Evolutionary conservation across 1,140 invertebrate species (phyloP).

Genomic region (Littorina saxatilis): DNA sequence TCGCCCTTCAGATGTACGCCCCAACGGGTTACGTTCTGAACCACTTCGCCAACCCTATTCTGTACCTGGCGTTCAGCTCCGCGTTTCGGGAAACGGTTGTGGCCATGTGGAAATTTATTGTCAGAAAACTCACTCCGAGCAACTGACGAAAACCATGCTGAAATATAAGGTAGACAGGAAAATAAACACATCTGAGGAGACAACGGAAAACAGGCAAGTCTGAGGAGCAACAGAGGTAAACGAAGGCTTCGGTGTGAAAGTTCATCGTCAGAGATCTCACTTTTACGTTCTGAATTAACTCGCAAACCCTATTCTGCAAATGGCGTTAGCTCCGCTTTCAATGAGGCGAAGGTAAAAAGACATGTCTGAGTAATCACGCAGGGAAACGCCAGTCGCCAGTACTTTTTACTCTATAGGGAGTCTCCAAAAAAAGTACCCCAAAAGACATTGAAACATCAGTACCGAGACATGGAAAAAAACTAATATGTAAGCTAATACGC

Average conservation of each 20-base stretch:
- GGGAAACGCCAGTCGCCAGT: too few species aligned
- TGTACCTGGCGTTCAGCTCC: constrained; percentile 33
- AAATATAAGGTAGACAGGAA: too few species aligned
- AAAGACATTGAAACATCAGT: too few species aligned
- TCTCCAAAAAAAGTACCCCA: too few species aligned
- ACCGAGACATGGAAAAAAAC: too few species aligned
- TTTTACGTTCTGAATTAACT: constrained; percentile 4
- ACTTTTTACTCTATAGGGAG: too few species aligned
- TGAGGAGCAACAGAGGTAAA: not conserved
- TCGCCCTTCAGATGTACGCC: constrained; percentile 25
- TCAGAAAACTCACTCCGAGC: not conserved
- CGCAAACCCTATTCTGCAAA: too few species aligned
- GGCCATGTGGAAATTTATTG: not conserved
- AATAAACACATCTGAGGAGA: not conserved
- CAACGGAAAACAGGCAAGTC: not conserved
- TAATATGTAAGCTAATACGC: too few species aligned
- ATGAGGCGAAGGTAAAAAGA: too few species aligned
- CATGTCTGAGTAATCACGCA: too few species aligned
- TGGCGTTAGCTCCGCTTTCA: too few species aligned
- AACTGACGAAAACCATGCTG: not conserved
- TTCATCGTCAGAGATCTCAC: not conserved
- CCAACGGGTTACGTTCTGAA: constrained; percentile 40
- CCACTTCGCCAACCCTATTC: constrained; percentile 38
- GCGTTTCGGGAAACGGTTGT: constrained; percentile 22
- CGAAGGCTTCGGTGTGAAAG: not conserved